phyloP scores from a whole-genome alignment of 2,113 vertebrate genomes.

The Chamaetylas fuelleborni region DNA sequence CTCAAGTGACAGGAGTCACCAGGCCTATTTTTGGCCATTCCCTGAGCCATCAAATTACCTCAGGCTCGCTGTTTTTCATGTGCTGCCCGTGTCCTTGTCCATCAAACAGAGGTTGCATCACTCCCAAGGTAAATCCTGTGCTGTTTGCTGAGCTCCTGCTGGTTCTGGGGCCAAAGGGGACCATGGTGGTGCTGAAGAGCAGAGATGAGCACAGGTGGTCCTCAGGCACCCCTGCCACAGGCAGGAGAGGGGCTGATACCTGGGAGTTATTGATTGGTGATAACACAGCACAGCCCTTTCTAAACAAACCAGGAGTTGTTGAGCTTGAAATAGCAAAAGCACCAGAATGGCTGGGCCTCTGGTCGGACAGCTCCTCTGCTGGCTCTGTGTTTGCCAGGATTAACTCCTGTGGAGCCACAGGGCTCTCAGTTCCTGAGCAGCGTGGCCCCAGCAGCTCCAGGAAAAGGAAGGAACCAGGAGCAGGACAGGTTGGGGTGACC shows the following conservation, averaged over 20 bases:
- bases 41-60: not conserved
- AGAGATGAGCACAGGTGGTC: not conserved
- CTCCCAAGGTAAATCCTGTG: not conserved
- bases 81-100: not conserved
- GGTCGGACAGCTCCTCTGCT: not conserved
- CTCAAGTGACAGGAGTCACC: not conserved
- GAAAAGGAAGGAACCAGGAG: not conserved
- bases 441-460: not conserved
- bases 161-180: not conserved
- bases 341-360: not conserved
- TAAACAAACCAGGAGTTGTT: not conserved
- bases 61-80: not conserved
- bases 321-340: not conserved
- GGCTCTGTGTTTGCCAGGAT: not conserved
- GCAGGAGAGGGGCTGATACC: not conserved
- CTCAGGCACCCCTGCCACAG: rapidly evolving
- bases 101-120: not conserved
- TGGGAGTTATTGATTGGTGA: no score
- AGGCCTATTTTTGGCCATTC: not conserved
- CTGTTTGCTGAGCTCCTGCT: not conserved
- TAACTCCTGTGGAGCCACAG: not conserved
- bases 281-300: not conserved
- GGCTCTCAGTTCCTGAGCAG: not conserved
- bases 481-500: not conserved
- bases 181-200: rapidly evolving